These are phyloP conservation scores for Nyctalus aviator DNA, from an alignment of 2,797 vertebrate genomes.

Conservation along the genomic window DNA sequence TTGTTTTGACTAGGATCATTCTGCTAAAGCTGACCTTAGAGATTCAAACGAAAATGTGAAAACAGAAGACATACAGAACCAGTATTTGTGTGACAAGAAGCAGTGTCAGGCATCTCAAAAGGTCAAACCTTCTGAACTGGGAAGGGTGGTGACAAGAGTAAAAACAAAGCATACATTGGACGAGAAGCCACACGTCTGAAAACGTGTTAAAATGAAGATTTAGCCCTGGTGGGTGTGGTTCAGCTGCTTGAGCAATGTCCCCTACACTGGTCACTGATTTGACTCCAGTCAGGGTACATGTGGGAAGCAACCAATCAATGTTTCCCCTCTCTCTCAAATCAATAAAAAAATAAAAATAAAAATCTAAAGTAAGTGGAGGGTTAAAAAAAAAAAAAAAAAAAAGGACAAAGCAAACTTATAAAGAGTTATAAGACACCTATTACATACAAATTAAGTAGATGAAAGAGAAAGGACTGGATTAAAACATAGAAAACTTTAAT, in stretches of 20 bases:
- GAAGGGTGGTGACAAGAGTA: not conserved
- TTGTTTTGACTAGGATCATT: constrained; percentile 24
- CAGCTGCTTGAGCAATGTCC: not conserved
- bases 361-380: not conserved
- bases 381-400: not conserved
- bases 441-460: constrained; percentile 16
- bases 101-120: constrained; percentile 28
- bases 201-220: constrained; percentile 9
- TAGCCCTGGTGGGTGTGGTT: not conserved
- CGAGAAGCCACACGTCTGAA: not conserved
- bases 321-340: not conserved
- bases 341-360: not conserved
- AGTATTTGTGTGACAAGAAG: constrained; percentile 11
- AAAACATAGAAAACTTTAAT: not conserved
- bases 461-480: not conserved
- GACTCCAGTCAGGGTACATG: not conserved
- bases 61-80: not conserved
- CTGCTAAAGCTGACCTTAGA: constrained; percentile 40
- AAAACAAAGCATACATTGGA: not conserved
- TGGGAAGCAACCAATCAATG: not conserved
- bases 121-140: constrained; percentile 13
- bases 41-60: constrained; percentile 37
- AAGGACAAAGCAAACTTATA: not conserved
- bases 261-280: not conserved
- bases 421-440: not conserved